A percentile compares a stretch with the other conserved stretches of the same genome.
These are phyloP conservation scores for Acropternis orthonyx DNA, from an alignment of 2,797 vertebrate species.

Conservation along the genomic window DNA sequence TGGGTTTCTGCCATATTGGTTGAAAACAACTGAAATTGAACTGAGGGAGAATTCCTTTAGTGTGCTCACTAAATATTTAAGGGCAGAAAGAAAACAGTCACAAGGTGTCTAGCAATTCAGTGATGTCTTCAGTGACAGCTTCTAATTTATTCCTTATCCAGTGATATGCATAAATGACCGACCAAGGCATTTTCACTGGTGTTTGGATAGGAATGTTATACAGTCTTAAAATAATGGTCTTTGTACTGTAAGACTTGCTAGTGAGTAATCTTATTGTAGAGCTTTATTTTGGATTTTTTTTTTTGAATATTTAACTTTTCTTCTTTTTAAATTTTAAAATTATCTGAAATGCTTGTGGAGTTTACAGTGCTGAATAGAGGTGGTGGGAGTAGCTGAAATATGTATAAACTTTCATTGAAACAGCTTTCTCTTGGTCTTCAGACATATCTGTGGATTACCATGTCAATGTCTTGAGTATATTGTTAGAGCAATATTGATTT, in stretches of 20 bases:
- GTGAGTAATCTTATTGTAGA: not conserved
- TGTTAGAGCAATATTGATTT: not conserved
- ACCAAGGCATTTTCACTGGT: not conserved
- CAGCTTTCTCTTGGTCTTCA: not conserved
- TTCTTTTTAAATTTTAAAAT: not conserved
- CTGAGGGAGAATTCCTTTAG: not conserved
- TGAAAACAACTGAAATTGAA: not conserved
- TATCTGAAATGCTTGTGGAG: not conserved
- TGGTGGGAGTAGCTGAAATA: not conserved
- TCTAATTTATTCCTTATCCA: not conserved
- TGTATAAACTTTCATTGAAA: not conserved
- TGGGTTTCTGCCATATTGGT: not conserved
- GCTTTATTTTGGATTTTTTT: not conserved
- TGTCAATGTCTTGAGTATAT: not conserved
- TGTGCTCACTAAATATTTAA: not conserved
- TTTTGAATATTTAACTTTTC: not conserved
- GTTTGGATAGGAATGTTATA: not conserved
- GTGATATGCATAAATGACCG: not conserved
- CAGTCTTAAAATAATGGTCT: not conserved
- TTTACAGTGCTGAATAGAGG: not conserved
- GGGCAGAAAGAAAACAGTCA: rapidly evolving
- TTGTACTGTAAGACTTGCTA: not conserved
- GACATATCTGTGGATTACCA: not conserved
- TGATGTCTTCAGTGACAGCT: not conserved
- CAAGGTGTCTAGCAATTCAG: not conserved